A percentile compares a stretch with the other conserved stretches of the same genome.
Evolutionary conservation across 2,888 invertebrate species (phyloP).

Genomic region (Aphidoletes aphidimyza): DNA sequence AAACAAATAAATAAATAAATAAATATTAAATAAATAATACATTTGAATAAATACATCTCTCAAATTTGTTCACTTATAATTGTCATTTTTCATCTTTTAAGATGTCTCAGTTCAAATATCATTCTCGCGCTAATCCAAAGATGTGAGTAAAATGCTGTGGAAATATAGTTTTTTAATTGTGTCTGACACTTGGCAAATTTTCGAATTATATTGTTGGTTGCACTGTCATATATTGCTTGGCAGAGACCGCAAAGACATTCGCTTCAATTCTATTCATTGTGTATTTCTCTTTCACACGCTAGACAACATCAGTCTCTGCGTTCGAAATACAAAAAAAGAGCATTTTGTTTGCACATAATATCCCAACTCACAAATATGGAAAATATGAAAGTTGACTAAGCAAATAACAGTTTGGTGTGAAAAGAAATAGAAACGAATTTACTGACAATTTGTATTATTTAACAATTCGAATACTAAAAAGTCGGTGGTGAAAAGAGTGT

Average conservation of each 20-base stretch:
- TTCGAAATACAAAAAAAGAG: neutral
- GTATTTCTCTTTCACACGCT: slow-evolving; percentile 54
- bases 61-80: too few relatives aligned
- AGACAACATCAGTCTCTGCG: slow-evolving; percentile 15
- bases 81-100: neutral
- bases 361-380: slow-evolving; percentile 22
- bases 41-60: too few relatives aligned
- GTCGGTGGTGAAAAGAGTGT: slow-evolving; percentile 32
- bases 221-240: slow-evolving; percentile 21
- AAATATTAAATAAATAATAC: too few relatives aligned
- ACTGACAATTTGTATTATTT: slow-evolving; percentile 17
- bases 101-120: too few relatives aligned
- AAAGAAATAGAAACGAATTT: neutral
- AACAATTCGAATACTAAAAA: neutral
- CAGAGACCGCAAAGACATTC: slow-evolving; percentile 52
- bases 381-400: neutral
- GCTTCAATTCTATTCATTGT: slow-evolving; percentile 37
- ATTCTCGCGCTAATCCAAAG: too few relatives aligned
- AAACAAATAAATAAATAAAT: too few relatives aligned
- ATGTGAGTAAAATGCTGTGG: neutral
- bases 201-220: neutral
- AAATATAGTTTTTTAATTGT: neutral
- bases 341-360: slow-evolving; percentile 35
- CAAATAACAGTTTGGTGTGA: slow-evolving; percentile 19
- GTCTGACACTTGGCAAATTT: neutral